Evolutionary conservation across 2,797 vertebrate genomes (phyloP), one percentile per base, ranked within the genome.

Genomic region (Arctocebus calabarensis): DNA sequence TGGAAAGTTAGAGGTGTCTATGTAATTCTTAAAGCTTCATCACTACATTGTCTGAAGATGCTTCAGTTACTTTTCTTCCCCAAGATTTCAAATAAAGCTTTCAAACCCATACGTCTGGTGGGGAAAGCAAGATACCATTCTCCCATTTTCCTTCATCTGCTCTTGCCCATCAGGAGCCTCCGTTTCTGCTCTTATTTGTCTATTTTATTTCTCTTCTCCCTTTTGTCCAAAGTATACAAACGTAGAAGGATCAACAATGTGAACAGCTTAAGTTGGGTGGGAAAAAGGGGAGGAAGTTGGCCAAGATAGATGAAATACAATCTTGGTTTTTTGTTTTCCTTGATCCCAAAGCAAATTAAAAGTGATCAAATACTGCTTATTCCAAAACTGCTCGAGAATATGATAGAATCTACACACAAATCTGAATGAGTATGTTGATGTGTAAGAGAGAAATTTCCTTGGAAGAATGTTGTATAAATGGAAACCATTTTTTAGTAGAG

Each of bases 401-500:
- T 96, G 9, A 59, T 70, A 89, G 52, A 84, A 91, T 78, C 25
- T 94, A 55, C 16, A 8, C 19, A 94, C 1, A 48, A 77, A 82
- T 86, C n/a, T 1, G 14, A 85, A 74, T 79, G 57, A 95, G 81
- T 87, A 23, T 71, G 29, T 22, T 82, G 64, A 73, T 55, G n/a
- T 61, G 10, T 37, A 45, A 89, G 82, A 32, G 13, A 92, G n/a
- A 82, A 82, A 57, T 79, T 86, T 62, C 45, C 12, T 92, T 83
- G 48, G 71, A 90, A 68, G 23, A 81, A 48, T 91, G 37, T 23
- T 86, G 27, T 11, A 68, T 43, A 75, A 81, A 40, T 94, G n/a
- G 55, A 74, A 92, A 87, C 2, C 13, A 85, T 82, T 84, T 88
- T 61, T 91, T 89, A 82, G 23, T 57, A 34, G 70, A 78, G 90